These are phyloP conservation scores for Saturnia pavonia DNA, from an alignment of 2,888 invertebrate species.

Conservation along the genomic window DNA sequence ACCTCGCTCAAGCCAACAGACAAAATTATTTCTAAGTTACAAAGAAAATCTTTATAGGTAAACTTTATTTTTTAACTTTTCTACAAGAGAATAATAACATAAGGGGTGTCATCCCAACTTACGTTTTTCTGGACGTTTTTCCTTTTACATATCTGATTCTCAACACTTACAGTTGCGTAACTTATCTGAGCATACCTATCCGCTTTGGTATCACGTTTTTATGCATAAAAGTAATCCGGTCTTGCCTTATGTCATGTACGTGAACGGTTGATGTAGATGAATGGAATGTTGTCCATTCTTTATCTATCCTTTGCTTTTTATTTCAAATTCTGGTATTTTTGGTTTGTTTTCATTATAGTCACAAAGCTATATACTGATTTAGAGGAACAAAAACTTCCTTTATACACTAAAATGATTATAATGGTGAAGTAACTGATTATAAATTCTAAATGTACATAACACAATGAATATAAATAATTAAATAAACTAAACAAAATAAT, in stretches of 20 bases:
- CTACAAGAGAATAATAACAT: background rate
- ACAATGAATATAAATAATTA: background rate
- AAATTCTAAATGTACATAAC: background rate
- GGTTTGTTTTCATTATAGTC: background rate
- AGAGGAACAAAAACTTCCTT: background rate
- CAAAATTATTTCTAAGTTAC: background rate
- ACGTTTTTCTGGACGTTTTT: background rate
- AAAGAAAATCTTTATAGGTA: too few species aligned
- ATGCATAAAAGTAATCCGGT: slow-evolving; percentile 11
- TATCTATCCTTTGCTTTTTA: slow-evolving; percentile 16
- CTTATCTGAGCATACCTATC: slow-evolving; percentile 8
- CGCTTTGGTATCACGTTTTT: slow-evolving; percentile 10
- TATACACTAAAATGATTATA: background rate
- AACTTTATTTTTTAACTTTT: too few species aligned
- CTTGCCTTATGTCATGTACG: slow-evolving; percentile 9
- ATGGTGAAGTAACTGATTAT: background rate
- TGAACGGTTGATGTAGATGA: slow-evolving; percentile 6
- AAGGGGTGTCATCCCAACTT: background rate
- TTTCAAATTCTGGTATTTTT: background rate
- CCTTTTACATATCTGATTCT: slow-evolving; percentile 1
- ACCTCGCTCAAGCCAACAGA: background rate
- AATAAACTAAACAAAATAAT: background rate
- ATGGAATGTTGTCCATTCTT: slow-evolving; percentile 18
- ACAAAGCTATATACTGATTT: background rate
- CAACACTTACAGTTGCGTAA: slow-evolving; percentile 12